A percentile compares a stretch with the other conserved stretches of the same genome.
Evolutionary conservation across 2,888 invertebrate species (phyloP).

Genomic region (Lysandra bellargus): DNA sequence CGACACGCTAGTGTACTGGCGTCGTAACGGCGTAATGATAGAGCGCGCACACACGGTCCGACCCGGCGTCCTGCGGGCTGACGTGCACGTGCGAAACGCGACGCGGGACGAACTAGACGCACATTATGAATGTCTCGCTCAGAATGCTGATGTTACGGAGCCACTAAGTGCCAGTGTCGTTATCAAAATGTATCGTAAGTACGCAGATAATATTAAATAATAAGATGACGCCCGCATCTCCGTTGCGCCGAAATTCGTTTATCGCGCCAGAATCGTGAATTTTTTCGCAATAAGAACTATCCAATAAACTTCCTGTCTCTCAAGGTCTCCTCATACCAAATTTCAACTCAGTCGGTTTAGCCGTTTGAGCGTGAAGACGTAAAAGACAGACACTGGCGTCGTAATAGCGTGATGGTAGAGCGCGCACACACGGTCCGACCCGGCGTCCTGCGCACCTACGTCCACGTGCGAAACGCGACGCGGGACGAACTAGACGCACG

Average conservation of each 20-base stretch:
- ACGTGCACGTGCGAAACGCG: slow-evolving; percentile 49
- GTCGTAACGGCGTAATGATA: slow-evolving; percentile 54
- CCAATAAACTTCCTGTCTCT: too few relatives aligned
- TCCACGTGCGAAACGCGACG: slow-evolving; percentile 50
- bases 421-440: slow-evolving; percentile 45
- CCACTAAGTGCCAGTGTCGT: slow-evolving; percentile 55
- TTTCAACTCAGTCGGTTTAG: too few relatives aligned
- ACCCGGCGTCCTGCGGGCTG: slow-evolving; percentile 51
- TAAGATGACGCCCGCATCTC: not conserved
- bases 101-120: slow-evolving; percentile 58
- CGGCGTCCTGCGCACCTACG: slow-evolving; percentile 51
- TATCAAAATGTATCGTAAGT: slow-evolving; percentile 66
- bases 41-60: slow-evolving; percentile 48
- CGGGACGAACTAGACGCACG: slow-evolving; percentile 56
- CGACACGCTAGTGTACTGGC: slow-evolving; percentile 61
- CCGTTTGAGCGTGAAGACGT: too few relatives aligned
- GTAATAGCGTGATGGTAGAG: slow-evolving; percentile 54
- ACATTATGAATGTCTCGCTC: slow-evolving; percentile 61
- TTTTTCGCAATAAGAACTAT: too few relatives aligned
- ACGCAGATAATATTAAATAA: slow-evolving; percentile 1
- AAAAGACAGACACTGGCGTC: slow-evolving; percentile 50
- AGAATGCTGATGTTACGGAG: slow-evolving; percentile 64
- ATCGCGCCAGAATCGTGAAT: too few relatives aligned
- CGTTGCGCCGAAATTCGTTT: not conserved
- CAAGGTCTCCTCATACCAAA: too few relatives aligned